Base-by-base conservation (phyloP, 2,888 invertebrate species). In the Muscina levida region DNA sequence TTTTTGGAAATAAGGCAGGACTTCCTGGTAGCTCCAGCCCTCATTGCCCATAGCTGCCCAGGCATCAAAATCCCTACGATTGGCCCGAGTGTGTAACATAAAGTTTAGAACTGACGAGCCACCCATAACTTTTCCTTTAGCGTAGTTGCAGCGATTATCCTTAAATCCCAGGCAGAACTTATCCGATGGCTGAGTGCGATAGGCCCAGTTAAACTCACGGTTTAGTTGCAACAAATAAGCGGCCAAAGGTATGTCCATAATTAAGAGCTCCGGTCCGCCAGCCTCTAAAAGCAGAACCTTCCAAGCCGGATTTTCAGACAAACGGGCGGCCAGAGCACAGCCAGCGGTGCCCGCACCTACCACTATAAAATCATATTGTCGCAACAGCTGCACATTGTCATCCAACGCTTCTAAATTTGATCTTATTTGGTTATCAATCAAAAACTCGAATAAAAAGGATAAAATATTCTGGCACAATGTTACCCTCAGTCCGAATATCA, bases 281-380 rank as follows among this genome's bases (percentile, higher is more conserved):
- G 95, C 96, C 90, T 96, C 95, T 39, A 96, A 89, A 0, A 96
- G 91, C 13, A 96, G 89, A 1, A 90, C 86, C 72, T 92, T 93
- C 93, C 94, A 94, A 0, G 92, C 89, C 0, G 93, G 91, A 83
- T 94, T 92, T 90, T 95, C 95, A 0, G 93, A 92, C 4, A 96
- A 89, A 51, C 96, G 91, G 79, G 94, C 94, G 0, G 96, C 96
- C 8, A 96, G 77, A 0, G 93, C 93, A 82, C 95, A 95, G 0
- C 96, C 96, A 0, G 96, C 95, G 0, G 95, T 95, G 0, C 96
- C 96, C 0, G 95, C 95, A 0, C 96, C 96, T 4, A 96, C 93
- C 22, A 95, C 90, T 57, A 95, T 93, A 85, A 95, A 97, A 86
- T 95, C 96, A 85, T 95, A 95, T 85, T 93, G 93, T 2, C 68